phyloP scores from a whole-genome alignment of 2,113 vertebrate species.

The Anhinga anhinga region DNA sequence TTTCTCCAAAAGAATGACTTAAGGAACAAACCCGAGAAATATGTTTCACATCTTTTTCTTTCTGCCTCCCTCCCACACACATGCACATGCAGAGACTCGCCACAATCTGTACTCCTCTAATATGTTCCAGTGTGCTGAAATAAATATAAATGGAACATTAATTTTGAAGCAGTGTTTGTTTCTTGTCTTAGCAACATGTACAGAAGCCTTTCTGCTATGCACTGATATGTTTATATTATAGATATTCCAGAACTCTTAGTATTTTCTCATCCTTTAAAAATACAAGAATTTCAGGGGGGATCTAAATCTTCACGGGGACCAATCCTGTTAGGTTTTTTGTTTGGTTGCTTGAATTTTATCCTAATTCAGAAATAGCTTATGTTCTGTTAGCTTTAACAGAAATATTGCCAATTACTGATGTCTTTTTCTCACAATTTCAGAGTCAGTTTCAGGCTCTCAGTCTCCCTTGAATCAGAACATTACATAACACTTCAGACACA shows the following conservation, averaged over 20 bases:
- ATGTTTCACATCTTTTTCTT: conserved; percentile 29
- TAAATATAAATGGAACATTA: not conserved
- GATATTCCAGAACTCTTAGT: not conserved
- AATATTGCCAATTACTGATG: not conserved
- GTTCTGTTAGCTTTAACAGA: not conserved
- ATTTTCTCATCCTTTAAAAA: not conserved
- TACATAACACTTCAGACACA: not conserved
- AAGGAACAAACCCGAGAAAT: conserved; percentile 25
- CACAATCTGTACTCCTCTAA: not conserved
- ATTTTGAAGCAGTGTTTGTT: not conserved
- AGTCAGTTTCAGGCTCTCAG: not conserved
- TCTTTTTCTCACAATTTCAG: not conserved
- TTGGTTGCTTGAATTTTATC: not conserved
- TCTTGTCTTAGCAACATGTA: not conserved
- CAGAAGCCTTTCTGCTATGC: not conserved
- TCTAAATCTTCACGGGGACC: not conserved
- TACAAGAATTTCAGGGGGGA: not conserved
- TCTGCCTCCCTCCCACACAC: conserved; percentile 7
- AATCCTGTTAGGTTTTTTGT: not conserved
- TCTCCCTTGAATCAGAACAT: not conserved
- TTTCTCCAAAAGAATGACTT: not conserved
- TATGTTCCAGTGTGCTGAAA: not conserved
- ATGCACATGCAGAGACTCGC: not conserved
- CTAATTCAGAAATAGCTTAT: not conserved
- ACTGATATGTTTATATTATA: not conserved